phyloP scores from a whole-genome alignment of 2,797 vertebrate genomes.

The Gorsachius magnificus region DNA sequence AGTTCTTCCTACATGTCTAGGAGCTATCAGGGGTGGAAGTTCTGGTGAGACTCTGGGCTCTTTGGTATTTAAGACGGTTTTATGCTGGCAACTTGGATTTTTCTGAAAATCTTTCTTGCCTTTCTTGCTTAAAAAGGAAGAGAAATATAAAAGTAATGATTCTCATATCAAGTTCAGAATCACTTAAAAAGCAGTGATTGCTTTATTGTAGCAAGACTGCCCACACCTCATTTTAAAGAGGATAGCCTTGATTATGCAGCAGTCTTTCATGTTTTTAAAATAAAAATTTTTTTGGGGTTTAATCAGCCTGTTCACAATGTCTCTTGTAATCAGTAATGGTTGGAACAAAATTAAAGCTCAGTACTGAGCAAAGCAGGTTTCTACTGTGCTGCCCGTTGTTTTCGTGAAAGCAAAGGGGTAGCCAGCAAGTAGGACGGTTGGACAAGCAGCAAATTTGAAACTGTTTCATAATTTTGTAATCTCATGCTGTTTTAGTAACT shows the following conservation, averaged over 20 bases:
- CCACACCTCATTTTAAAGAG: constrained; percentile 3
- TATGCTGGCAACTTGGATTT: not conserved
- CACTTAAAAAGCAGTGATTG: not conserved
- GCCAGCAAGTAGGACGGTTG: not conserved
- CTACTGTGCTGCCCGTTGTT: not conserved
- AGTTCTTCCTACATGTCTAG: not conserved
- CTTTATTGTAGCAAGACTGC: not conserved
- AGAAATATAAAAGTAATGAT: not conserved
- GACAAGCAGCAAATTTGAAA: not conserved
- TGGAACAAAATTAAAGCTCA: constrained; percentile 1
- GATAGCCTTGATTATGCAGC: not conserved
- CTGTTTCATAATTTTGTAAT: not conserved
- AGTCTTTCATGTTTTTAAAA: not conserved
- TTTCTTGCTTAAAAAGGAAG: not conserved
- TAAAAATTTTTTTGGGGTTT: not conserved
- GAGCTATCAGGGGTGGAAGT: not conserved
- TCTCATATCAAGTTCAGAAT: not conserved
- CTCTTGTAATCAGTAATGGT: not conserved
- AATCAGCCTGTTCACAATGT: not conserved
- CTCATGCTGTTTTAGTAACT: constrained; percentile 13
- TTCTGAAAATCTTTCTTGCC: not conserved
- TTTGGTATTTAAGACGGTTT: not conserved
- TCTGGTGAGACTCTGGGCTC: not conserved
- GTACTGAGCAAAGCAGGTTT: not conserved
- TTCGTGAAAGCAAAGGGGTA: not conserved